A percentile compares a stretch with the other conserved stretches of the same genome.
Evolutionary conservation across 2,113 vertebrate species (phyloP).

Genomic region (Ursus arctos): DNA sequence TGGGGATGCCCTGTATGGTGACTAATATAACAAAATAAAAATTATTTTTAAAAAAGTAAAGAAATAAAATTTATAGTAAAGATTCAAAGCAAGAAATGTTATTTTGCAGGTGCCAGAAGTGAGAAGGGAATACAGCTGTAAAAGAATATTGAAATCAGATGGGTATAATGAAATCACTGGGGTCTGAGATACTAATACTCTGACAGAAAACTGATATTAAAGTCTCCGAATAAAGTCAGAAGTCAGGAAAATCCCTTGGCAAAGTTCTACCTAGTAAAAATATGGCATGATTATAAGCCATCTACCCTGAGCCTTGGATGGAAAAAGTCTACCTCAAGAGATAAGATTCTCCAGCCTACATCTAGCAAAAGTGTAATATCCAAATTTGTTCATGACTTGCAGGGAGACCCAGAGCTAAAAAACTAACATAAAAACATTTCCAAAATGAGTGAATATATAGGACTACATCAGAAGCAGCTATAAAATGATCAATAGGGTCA

Average conservation of each 20-base stretch:
- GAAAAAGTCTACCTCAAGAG: not conserved
- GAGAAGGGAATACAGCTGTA: not conserved
- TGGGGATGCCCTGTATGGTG: too few species aligned
- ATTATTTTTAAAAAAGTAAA: too few species aligned
- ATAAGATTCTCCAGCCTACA: not conserved
- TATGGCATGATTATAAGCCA: not conserved
- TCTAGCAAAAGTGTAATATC: not conserved
- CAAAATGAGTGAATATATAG: not conserved
- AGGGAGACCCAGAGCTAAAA: not conserved
- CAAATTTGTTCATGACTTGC: not conserved
- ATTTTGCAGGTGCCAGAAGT: not conserved
- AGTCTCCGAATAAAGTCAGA: conserved; percentile 29
- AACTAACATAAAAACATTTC: not conserved
- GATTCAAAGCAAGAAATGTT: not conserved
- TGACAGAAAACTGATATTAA: conserved; percentile 19
- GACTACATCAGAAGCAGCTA: not conserved
- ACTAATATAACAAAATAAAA: too few species aligned
- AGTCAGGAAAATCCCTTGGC: not conserved
- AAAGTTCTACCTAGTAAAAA: not conserved
- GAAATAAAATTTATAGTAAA: conserved; percentile 7
- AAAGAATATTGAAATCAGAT: not conserved
- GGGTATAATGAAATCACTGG: not conserved
- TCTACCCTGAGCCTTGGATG: not conserved
- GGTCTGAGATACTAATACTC: not conserved
- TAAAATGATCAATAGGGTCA: not conserved